Evolutionary conservation across 2,113 vertebrate genomes (phyloP).

Genomic region (Epinephelus lanceolatus): DNA sequence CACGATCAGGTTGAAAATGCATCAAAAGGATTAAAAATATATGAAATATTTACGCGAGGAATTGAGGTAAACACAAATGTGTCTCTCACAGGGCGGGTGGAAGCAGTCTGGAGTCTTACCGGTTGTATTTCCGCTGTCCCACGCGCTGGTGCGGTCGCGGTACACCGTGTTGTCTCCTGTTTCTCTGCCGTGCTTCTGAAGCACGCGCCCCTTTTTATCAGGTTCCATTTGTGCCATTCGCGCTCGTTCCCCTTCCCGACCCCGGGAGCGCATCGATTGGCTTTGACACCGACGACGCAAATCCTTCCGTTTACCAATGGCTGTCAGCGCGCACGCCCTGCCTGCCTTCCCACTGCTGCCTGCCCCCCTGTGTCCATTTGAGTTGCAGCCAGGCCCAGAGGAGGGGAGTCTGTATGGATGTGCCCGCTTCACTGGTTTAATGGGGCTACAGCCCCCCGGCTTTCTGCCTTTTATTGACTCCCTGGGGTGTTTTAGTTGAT

Average conservation of each 20-base stretch:
- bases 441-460: neutral
- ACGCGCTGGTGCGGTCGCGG: neutral
- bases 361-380: constrained; percentile 11
- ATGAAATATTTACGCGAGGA: too few species aligned
- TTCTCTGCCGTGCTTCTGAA: neutral
- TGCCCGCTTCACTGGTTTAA: neutral
- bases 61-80: too few species aligned
- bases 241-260: constrained; percentile 63
- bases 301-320: constrained; percentile 59
- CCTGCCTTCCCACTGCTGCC: neutral
- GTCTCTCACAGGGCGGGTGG: accelerated
- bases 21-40: too few species aligned
- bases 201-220: constrained; percentile 56
- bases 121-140: neutral
- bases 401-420: neutral
- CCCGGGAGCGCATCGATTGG: constrained; percentile 72
- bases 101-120: constrained; percentile 41
- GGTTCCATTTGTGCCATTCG: constrained; percentile 67
- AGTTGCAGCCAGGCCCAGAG: constrained; percentile 2
- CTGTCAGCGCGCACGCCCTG: constrained; percentile 25
- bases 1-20: too few species aligned
- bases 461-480: neutral
- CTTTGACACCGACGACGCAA: constrained; percentile 57
- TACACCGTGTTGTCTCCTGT: accelerated
- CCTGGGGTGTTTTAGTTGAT: neutral